These are phyloP conservation scores for Nothoprocta perdicaria DNA, from an alignment of 2,113 vertebrate genomes.

Conservation along the genomic window DNA sequence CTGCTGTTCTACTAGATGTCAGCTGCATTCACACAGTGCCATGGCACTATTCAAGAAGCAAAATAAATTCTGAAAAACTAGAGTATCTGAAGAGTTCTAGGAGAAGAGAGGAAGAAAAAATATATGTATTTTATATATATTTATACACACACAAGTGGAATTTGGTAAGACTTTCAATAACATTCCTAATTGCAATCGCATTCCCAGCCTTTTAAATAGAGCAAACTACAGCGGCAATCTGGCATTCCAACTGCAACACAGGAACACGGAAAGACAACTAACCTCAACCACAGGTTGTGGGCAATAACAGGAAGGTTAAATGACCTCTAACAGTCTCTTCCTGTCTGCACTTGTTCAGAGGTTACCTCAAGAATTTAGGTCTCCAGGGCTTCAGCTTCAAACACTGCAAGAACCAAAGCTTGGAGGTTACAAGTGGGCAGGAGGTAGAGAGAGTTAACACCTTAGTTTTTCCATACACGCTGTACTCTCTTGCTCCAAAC, in stretches of 20 bases:
- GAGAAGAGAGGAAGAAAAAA: no score
- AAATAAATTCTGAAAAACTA: neutral
- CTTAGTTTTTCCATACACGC: neutral
- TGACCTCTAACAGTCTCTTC: neutral
- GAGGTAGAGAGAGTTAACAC: neutral
- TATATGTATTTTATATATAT: no score
- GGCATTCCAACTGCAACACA: neutral
- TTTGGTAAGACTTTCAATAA: neutral
- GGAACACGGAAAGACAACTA: neutral
- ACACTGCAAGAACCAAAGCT: neutral
- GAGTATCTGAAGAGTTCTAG: neutral
- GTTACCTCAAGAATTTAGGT: neutral
- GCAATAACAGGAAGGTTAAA: neutral
- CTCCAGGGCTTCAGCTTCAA: neutral
- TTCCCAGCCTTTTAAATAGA: neutral
- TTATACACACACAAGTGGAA: no score
- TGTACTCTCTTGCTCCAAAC: neutral
- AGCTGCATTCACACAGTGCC: neutral
- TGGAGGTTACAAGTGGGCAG: neutral
- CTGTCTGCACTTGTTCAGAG: neutral
- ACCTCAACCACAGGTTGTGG: fast-evolving
- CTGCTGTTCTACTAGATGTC: neutral
- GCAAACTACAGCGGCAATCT: neutral
- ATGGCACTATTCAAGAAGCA: neutral
- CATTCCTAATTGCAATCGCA: neutral